A percentile compares a stretch with the other conserved stretches of the same genome.
These are phyloP conservation scores for Mesorhabditis belari DNA, from an alignment of 2,888 invertebrate genomes.

Conservation along the genomic window DNA sequence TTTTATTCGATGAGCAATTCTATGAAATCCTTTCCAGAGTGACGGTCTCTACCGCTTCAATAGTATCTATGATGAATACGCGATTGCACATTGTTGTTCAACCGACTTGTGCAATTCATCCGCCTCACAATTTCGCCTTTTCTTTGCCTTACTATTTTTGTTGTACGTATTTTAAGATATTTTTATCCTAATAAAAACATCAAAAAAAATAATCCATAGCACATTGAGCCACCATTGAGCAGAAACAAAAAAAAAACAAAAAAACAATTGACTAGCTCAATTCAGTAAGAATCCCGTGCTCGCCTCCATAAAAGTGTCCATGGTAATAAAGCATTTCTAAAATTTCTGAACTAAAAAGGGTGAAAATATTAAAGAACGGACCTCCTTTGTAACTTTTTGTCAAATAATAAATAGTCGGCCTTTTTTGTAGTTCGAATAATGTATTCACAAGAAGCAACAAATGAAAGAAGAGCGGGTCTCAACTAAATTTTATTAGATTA, in stretches of 20 bases:
- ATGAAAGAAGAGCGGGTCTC: constrained; percentile 33
- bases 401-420: constrained; percentile 1
- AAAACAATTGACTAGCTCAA: too few relatives aligned
- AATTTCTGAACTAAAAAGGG: background rate
- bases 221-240: background rate
- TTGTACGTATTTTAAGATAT: background rate
- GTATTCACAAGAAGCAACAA: constrained; percentile 35
- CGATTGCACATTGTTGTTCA: background rate
- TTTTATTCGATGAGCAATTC: too few relatives aligned
- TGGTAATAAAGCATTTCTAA: constrained; percentile 12
- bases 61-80: background rate
- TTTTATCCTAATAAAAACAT: too few relatives aligned
- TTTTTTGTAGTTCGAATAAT: constrained; percentile 22
- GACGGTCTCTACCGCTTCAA: background rate
- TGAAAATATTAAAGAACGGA: background rate
- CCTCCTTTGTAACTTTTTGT: background rate
- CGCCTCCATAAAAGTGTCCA: constrained; percentile 5
- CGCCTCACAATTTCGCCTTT: too few relatives aligned
- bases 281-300: background rate
- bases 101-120: background rate
- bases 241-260: background rate
- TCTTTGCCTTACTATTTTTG: too few relatives aligned
- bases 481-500: background rate
- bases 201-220: too few relatives aligned
- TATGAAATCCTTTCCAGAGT: too few relatives aligned